Evolutionary conservation across 1,140 invertebrate species (phyloP).

Genomic region (Drosophila murphyi): DNA sequence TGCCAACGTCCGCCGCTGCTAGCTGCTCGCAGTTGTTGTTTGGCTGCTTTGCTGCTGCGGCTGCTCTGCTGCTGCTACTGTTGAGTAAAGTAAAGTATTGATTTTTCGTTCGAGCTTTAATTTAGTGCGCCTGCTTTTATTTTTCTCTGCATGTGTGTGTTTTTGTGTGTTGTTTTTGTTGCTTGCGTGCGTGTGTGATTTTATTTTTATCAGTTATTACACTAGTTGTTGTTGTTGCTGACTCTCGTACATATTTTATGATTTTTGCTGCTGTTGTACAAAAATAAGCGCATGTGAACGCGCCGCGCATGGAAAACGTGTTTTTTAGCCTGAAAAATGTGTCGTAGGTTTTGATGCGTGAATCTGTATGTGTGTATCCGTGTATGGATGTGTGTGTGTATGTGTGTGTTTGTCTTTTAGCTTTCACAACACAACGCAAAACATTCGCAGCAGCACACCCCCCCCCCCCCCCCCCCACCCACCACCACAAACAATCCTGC

Average conservation of each 20-base stretch:
- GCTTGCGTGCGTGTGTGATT: constrained; percentile 29
- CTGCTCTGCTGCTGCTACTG: constrained; percentile 33
- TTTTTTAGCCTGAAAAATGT: constrained; percentile 62
- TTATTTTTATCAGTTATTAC: constrained; percentile 67
- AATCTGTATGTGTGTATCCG: constrained; percentile 3
- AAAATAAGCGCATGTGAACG: constrained; percentile 56
- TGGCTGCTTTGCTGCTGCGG: constrained; percentile 34
- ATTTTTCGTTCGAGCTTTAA: constrained; percentile 79
- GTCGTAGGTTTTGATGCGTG: constrained; percentile 56
- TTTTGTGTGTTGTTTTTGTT: constrained; percentile 32
- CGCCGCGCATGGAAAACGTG: constrained; percentile 59
- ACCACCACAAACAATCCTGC: background rate
- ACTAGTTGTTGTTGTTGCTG: constrained; percentile 42
- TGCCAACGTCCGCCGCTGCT: constrained; percentile 14
- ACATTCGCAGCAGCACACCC: constrained; percentile 16
- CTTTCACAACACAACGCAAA: constrained; percentile 40
- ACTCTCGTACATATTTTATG: constrained; percentile 33
- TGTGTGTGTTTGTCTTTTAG: constrained; percentile 22
- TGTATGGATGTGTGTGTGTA: background rate
- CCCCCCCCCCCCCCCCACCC: no score
- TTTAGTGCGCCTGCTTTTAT: constrained; percentile 65
- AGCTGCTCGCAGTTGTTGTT: constrained; percentile 28
- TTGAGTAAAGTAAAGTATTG: constrained; percentile 70
- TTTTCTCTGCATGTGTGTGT: constrained; percentile 20
- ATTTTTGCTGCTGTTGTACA: constrained; percentile 46